Evolutionary conservation across 2,888 invertebrate species (phyloP), one percentile per base, ranked within the genome.

Genomic region (Chaitophorus viminalis): DNA sequence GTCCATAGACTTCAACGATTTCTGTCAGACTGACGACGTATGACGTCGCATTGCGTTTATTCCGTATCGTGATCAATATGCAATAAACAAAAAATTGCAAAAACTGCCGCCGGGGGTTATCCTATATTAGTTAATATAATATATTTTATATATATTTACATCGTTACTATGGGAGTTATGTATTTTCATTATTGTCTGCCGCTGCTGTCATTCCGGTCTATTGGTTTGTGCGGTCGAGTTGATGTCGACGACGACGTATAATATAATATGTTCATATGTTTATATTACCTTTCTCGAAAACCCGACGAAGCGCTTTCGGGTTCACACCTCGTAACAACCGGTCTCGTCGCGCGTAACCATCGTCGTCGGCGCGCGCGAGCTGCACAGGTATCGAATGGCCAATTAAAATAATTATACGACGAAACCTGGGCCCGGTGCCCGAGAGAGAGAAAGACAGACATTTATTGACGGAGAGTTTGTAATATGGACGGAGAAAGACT

Each of bases 281-380:
- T 46, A 68, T 29, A 11, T 39, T 8, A 82, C 82, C 72, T 82
- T 72, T 82, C 82, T 52, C 65, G 65, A 84, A 76, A 84, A 76
- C 84, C 76, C 84, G 84, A 72, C 74, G 87, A 87, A 81, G 60
- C 74, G 72, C 79, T 75, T 87, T 87, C 78, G 87, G 79, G 87
- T 87, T 87, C 79, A 81, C 87, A 87, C 87, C 87, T 87, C 87
- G 74, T 36, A 54, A 72, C 86, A 87, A 87, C 87, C 87, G 87
- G 87, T 87, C 79, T 74, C 29, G 36, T 36, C 33, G 68, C 78
- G 31, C 29, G 25, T 11, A 39, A 21, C 39, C 29, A n/a, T 21
- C n/a, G 46, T 6, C 76, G 75, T n/a, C 31, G 18, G 25, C 21
- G 36, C 29, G 11, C 33, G 31, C 46, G n/a, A n/a, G 5, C 82